Evolutionary conservation across 2,888 invertebrate genomes (phyloP).

Genomic region (Sympetrum striolatum): DNA sequence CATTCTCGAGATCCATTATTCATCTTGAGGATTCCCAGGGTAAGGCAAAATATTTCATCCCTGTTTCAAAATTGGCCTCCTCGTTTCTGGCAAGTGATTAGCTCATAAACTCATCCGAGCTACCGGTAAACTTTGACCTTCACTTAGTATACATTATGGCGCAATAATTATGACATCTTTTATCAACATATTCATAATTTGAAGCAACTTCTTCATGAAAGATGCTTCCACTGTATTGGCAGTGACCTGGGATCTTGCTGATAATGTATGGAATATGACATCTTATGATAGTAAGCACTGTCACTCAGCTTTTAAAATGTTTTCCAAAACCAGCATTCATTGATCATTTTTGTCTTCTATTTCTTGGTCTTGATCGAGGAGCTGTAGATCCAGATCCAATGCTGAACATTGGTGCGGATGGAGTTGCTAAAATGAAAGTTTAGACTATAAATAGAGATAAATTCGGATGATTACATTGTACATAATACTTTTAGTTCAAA

Average conservation of each 20-base stretch:
- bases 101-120: not conserved
- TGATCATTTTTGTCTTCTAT: conserved; percentile 4
- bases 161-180: not conserved
- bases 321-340: not conserved
- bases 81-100: not conserved
- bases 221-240: not conserved
- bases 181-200: not conserved
- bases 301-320: not conserved
- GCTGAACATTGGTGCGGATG: conserved; percentile 10
- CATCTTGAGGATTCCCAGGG: not conserved
- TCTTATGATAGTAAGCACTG: not conserved
- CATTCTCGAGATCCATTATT: not conserved
- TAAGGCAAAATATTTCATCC: not conserved
- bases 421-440: not conserved
- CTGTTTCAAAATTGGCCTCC: not conserved
- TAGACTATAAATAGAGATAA: no score
- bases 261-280: no score
- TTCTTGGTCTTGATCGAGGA: conserved; percentile 11
- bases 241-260: not conserved
- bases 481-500: no score
- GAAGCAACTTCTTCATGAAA: not conserved
- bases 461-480: no score
- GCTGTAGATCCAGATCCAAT: conserved; percentile 11
- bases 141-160: not conserved
- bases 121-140: not conserved